These are phyloP conservation scores for Zygothrica quintamaculata DNA, from an alignment of 2,888 invertebrate genomes.

Conservation along the genomic window DNA sequence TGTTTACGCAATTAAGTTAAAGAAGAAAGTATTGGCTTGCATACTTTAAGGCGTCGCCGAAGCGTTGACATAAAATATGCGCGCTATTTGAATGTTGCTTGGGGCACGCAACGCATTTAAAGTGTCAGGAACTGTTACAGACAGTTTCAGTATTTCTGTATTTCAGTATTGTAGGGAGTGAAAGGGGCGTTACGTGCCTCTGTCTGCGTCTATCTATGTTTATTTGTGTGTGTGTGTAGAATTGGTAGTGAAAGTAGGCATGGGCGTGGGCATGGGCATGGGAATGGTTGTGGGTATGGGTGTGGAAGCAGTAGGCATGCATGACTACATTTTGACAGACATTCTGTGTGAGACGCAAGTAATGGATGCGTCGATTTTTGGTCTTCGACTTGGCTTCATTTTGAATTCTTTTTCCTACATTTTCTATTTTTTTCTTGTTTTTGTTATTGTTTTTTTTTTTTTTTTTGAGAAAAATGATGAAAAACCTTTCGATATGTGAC, in stretches of 20 bases:
- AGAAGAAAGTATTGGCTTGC: conserved; percentile 46
- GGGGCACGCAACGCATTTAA: conserved; percentile 24
- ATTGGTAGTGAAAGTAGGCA: too few species aligned
- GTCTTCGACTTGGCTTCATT: conserved; percentile 33
- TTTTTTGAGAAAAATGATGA: conserved; percentile 37
- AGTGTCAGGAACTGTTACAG: conserved; percentile 21
- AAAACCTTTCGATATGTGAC: conserved; percentile 48
- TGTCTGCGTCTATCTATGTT: too few species aligned
- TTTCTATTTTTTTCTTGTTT: too few species aligned
- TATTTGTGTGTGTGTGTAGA: too few species aligned
- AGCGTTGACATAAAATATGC: conserved; percentile 46
- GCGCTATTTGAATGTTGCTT: conserved; percentile 46
- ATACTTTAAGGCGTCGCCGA: conserved; percentile 33
- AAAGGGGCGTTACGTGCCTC: not conserved
- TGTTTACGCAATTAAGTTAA: conserved; percentile 49
- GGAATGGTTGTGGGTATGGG: not conserved
- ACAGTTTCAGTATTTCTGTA: too few species aligned
- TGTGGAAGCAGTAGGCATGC: conserved; percentile 39
- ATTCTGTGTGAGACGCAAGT: not conserved
- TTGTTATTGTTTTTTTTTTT: too few species aligned
- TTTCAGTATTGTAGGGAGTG: too few species aligned
- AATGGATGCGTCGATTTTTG: conserved; percentile 28
- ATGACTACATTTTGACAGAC: conserved; percentile 62
- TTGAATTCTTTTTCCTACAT: too few species aligned
- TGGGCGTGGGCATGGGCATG: too few species aligned